Percentiles rank a stretch among this genome's conserved stretches.
These are phyloP conservation scores for Caenorhabditis plicata DNA, from an alignment of 2,888 invertebrate species.

Conservation along the genomic window DNA sequence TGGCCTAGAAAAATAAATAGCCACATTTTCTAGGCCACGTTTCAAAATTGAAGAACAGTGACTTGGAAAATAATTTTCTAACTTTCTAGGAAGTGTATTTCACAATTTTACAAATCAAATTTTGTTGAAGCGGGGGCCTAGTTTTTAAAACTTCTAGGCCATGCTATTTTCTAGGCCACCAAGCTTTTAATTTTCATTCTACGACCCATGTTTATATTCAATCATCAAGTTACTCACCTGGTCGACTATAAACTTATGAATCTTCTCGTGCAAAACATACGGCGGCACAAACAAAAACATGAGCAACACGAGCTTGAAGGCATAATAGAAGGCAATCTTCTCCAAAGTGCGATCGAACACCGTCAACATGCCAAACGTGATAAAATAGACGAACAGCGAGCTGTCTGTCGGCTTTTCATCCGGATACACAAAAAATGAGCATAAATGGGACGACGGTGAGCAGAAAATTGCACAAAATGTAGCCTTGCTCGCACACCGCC, in stretches of 20 bases:
- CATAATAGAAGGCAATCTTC: slow-evolving; percentile 27
- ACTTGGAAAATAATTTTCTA: background rate
- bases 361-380: slow-evolving; percentile 18
- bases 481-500: no score
- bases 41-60: no score
- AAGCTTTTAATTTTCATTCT: no score
- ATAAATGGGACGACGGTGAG: slow-evolving; percentile 28
- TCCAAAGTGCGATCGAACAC: slow-evolving; percentile 31
- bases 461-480: slow-evolving; percentile 20
- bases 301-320: slow-evolving; percentile 26
- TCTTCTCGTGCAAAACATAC: slow-evolving; percentile 5
- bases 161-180: no score
- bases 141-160: no score
- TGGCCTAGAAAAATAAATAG: no score
- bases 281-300: slow-evolving; percentile 26
- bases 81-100: background rate
- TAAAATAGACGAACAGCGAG: slow-evolving; percentile 28
- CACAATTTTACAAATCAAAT: background rate
- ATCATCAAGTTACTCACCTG: background rate
- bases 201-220: no score
- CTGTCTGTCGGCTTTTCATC: slow-evolving; percentile 31
- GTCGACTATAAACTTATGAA: background rate
- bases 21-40: no score
- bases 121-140: no score
- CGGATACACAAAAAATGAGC: slow-evolving; percentile 22